These are phyloP conservation scores for Andrena fulva DNA, from an alignment of 2,888 invertebrate species.

Conservation along the genomic window DNA sequence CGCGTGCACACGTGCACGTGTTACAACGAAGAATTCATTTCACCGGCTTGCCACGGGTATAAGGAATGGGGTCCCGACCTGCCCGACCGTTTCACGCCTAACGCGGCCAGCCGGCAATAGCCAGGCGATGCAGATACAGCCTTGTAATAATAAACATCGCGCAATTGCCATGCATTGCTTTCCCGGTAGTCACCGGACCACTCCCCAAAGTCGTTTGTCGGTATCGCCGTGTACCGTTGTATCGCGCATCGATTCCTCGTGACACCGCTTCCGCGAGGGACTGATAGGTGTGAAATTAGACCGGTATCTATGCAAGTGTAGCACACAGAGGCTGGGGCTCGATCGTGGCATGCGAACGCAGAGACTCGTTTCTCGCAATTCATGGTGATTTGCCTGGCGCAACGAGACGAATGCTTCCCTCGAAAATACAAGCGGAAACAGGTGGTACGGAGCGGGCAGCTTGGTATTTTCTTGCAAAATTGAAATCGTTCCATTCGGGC, in stretches of 20 bases:
- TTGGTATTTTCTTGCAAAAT: not conserved
- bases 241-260: constrained; percentile 46
- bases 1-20: constrained; percentile 48
- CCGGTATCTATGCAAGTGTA: not conserved
- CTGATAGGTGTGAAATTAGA: constrained; percentile 14
- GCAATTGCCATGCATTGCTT: constrained; percentile 66
- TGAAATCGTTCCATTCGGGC: not conserved
- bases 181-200: constrained; percentile 68
- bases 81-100: constrained; percentile 71
- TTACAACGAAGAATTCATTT: constrained; percentile 74
- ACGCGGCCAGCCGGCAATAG: constrained; percentile 45
- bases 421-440: too few species aligned
- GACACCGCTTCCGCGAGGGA: constrained; percentile 24
- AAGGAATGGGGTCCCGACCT: constrained; percentile 74
- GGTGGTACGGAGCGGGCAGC: not conserved
- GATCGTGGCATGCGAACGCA: too few species aligned
- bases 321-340: not conserved
- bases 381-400: not conserved
- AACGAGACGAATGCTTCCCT: not conserved
- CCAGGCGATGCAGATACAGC: constrained; percentile 60
- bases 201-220: constrained; percentile 64
- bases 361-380: not conserved
- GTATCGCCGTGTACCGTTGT: constrained; percentile 40
- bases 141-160: constrained; percentile 73
- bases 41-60: constrained; percentile 70